A percentile compares a stretch with the other conserved stretches of the same genome.
These are phyloP conservation scores for Mystacornis crossleyi DNA, from an alignment of 2,113 vertebrate genomes.

Conservation along the genomic window DNA sequence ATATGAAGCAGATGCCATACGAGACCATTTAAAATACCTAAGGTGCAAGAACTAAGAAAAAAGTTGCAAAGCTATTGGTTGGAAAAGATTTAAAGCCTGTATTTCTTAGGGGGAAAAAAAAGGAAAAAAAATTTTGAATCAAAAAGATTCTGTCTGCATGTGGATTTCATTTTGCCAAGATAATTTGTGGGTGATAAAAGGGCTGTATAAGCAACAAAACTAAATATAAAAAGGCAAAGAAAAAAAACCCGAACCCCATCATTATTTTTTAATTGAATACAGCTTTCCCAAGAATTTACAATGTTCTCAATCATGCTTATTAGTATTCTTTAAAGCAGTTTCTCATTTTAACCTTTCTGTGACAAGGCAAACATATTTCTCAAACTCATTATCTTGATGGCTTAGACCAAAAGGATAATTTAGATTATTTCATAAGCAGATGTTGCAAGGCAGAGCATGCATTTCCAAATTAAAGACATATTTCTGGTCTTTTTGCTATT, in stretches of 20 bases:
- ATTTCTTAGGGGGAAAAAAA: neutral
- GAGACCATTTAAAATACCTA: neutral
- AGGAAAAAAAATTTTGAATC: neutral
- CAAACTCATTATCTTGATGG: neutral
- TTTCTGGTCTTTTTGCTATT: neutral
- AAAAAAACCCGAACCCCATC: fast-evolving
- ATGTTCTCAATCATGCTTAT: neutral
- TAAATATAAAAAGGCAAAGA: neutral
- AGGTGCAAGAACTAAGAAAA: neutral
- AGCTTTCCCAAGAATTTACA: neutral
- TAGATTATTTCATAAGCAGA: neutral
- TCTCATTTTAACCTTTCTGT: neutral
- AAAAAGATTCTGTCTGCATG: neutral
- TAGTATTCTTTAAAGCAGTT: neutral
- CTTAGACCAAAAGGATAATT: neutral
- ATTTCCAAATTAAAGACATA: neutral
- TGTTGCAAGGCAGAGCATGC: neutral
- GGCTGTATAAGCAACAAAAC: neutral
- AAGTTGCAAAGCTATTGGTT: neutral
- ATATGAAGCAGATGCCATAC: neutral
- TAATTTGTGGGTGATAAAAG: neutral
- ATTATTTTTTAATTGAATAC: neutral
- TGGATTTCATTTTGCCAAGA: neutral
- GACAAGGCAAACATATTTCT: neutral
- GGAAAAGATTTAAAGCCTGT: neutral